Percentiles rank a stretch among this genome's conserved stretches.
phyloP scores from a whole-genome alignment of 2,888 invertebrate genomes.

The Oscheius myriophilus region DNA sequence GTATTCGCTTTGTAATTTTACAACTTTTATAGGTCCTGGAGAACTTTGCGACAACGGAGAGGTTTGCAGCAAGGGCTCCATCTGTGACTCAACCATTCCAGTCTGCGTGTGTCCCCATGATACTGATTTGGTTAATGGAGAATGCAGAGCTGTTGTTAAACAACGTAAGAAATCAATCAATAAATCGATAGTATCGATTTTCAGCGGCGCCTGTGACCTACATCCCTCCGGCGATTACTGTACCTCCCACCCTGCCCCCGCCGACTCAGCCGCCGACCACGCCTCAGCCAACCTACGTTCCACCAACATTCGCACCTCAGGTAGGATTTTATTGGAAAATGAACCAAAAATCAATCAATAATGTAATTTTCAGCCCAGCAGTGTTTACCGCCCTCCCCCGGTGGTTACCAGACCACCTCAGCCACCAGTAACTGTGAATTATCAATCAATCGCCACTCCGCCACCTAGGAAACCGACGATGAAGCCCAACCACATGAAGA shows the following conservation, averaged over 20 bases:
- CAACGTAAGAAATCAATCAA: too few relatives aligned
- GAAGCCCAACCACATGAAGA: constrained; percentile 51
- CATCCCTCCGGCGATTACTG: constrained; percentile 7
- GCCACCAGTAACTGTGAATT: constrained; percentile 10
- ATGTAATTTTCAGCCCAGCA: neutral
- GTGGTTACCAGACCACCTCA: constrained; percentile 6
- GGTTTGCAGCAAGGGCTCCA: constrained; percentile 61
- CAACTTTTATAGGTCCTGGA: constrained; percentile 51
- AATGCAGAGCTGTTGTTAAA: constrained; percentile 34
- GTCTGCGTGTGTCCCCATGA: constrained; percentile 68
- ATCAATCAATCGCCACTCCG: constrained; percentile 13
- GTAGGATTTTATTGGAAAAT: too few relatives aligned
- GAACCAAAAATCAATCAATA: too few relatives aligned
- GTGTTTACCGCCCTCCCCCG: constrained; percentile 10
- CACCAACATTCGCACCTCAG: constrained; percentile 14
- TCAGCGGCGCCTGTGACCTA: constrained; percentile 2
- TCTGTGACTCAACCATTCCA: constrained; percentile 65
- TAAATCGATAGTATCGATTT: too few relatives aligned
- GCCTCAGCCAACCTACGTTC: constrained; percentile 19
- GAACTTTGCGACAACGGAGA: constrained; percentile 67
- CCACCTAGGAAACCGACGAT: constrained; percentile 33
- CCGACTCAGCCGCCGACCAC: constrained; percentile 23
- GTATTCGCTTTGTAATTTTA: neutral
- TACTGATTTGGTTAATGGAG: constrained; percentile 62
- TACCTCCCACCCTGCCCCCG: constrained; percentile 17